These are phyloP conservation scores for Liodrosophila aerea DNA, from an alignment of 2,888 invertebrate genomes.

Conservation along the genomic window DNA sequence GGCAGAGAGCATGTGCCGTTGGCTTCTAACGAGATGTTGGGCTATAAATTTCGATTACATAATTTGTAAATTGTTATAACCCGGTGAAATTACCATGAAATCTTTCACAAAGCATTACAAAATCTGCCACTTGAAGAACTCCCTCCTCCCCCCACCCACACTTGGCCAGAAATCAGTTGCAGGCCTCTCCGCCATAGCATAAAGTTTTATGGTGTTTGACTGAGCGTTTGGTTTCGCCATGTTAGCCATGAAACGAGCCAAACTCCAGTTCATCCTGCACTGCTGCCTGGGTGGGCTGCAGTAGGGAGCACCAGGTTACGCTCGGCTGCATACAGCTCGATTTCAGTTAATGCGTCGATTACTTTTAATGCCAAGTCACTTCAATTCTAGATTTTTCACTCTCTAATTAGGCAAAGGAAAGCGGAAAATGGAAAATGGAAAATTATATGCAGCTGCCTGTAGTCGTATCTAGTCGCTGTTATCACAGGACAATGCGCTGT, in stretches of 20 bases:
- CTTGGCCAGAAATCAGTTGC: conserved; percentile 23
- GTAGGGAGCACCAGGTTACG: conserved; percentile 45
- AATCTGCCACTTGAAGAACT: conserved; percentile 70
- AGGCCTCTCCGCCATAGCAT: conserved; percentile 40
- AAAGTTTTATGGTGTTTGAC: conserved; percentile 73
- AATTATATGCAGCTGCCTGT: neutral
- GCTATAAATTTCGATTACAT: conserved; percentile 80
- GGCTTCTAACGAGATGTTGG: conserved; percentile 24
- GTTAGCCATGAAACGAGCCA: conserved; percentile 52
- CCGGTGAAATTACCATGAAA: conserved; percentile 77
- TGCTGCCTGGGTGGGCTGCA: conserved; percentile 65
- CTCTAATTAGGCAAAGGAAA: conserved; percentile 46
- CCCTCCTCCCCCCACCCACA: conserved; percentile 3
- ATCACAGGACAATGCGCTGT: conserved; percentile 31
- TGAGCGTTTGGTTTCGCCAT: conserved; percentile 56
- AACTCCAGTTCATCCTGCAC: conserved; percentile 36
- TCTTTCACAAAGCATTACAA: conserved; percentile 73
- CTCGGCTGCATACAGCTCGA: conserved; percentile 64
- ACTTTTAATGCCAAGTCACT: conserved; percentile 51
- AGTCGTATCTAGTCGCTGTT: conserved; percentile 53
- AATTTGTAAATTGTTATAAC: conserved; percentile 80
- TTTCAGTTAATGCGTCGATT: conserved; percentile 63
- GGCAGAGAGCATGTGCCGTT: conserved; percentile 24
- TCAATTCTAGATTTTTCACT: conserved; percentile 13
- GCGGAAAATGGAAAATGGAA: neutral